These are phyloP conservation scores for Polia nebulosa DNA, from an alignment of 2,888 invertebrate genomes.

Conservation along the genomic window DNA sequence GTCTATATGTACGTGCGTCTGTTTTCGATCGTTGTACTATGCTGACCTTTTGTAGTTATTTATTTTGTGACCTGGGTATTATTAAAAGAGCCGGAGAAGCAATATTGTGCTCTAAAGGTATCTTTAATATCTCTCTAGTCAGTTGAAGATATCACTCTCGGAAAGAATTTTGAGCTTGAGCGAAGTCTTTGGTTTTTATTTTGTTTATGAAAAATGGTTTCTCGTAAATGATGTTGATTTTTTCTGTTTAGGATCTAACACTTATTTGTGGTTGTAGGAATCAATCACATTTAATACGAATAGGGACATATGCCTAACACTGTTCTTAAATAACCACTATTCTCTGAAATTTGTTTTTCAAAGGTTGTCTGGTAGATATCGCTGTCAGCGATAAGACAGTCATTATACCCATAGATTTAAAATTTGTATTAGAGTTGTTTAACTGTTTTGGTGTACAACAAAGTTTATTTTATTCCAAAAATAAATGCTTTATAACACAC, in stretches of 20 bases:
- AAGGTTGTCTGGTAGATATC: no score
- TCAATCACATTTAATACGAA: neutral
- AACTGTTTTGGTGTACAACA: no score
- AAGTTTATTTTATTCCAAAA: no score
- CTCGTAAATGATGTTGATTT: neutral
- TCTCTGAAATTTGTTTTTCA: no score
- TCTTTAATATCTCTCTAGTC: constrained; percentile 49
- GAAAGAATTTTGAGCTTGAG: constrained; percentile 25
- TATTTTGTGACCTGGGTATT: constrained; percentile 19
- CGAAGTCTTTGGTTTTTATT: constrained; percentile 19
- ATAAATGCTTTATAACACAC: neutral
- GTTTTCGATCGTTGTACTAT: neutral
- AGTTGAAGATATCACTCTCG: constrained; percentile 39
- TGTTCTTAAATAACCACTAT: no score
- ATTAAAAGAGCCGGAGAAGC: constrained; percentile 46
- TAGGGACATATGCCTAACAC: no score
- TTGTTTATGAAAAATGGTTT: constrained; percentile 29
- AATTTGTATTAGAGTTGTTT: no score
- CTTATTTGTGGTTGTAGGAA: neutral
- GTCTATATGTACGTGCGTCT: neutral
- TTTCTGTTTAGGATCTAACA: neutral
- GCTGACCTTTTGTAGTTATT: constrained; percentile 20
- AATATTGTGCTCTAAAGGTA: constrained; percentile 46
- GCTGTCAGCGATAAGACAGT: no score
- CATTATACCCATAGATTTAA: no score